Conservation (phyloP, 2,113 vertebrate genomes). For the Boulengeromyrus knoepffleri region DNA sequence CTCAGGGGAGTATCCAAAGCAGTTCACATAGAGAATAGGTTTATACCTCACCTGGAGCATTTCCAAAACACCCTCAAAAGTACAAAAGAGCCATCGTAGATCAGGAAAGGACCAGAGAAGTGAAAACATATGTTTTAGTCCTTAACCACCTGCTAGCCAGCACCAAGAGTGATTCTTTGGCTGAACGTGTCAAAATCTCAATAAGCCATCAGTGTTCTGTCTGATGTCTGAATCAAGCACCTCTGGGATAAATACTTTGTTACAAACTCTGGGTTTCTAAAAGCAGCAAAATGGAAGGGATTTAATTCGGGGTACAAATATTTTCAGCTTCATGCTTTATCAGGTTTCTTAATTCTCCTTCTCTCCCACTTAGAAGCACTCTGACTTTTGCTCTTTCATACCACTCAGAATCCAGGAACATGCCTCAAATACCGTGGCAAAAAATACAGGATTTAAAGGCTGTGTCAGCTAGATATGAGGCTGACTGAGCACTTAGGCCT, state of each 20-base stretch:
- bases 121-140: background rate
- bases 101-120: background rate
- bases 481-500: background rate
- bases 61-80: background rate
- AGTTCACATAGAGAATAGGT: background rate
- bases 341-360: background rate
- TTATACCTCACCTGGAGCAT: background rate
- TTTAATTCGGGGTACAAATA: background rate
- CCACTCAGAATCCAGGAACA: background rate
- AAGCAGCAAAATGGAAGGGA: background rate
- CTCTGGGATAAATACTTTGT: background rate
- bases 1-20: background rate
- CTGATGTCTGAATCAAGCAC: background rate
- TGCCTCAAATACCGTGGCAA: background rate
- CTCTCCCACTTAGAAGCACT: background rate
- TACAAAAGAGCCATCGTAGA: background rate
- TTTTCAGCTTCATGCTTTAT: background rate
- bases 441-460: background rate
- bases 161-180: background rate
- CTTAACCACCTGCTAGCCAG: background rate
- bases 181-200: background rate
- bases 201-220: background rate
- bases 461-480: background rate
- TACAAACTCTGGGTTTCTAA: background rate
- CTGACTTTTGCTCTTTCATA: background rate